Evolutionary conservation across 2,888 invertebrate species (phyloP), one percentile per base, ranked within the genome.

Genomic region (Machimus atricapillus): DNA sequence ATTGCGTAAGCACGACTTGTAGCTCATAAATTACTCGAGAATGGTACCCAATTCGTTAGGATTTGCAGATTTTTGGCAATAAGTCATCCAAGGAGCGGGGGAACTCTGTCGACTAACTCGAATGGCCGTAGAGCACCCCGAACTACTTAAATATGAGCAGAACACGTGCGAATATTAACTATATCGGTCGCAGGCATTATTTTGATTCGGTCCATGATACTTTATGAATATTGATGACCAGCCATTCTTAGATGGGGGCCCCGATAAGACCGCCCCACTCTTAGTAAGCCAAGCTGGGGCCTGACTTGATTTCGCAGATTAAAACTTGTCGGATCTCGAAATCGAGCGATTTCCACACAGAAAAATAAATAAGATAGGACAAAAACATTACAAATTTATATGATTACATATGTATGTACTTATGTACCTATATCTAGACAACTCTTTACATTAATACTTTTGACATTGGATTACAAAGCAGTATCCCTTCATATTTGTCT

Each of bases 1-100:
- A 87, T 88, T 88, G 88, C 88, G 88, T 88, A 88, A 88, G 88
- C 88, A 88, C 88, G 88, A 88, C 86, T 88, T 88, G 79, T 77
- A 74, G 86, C 85, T 77, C 87, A 88, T 88, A 88, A 88, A 88
- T 88, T 87, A 88, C 87, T 74, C 23, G 85, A 85, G 82, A 86
- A 87, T 87, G 86, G 86, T 86, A 76, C 86, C 87, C 82, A 86
- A 87, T 86, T 87, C 87, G 87, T 87, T 87, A 86, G 87, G 77
- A 82, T 85, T 87, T 87, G 87, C 86, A 87, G 87, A 87, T 87
- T 87, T 87, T 82, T 76, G 86, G 86, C 86, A 58, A 87, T 87
- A 87, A 87, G 87, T 87, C 87, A 87, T 86, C 74, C 74, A 31
- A 5, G 19, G 43, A 6, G 43, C 19, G 7, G 73, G 40, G 40